These are phyloP conservation scores for Oryzias dopingdopingensis DNA, from an alignment of 2,797 vertebrate species.

Conservation along the genomic window DNA sequence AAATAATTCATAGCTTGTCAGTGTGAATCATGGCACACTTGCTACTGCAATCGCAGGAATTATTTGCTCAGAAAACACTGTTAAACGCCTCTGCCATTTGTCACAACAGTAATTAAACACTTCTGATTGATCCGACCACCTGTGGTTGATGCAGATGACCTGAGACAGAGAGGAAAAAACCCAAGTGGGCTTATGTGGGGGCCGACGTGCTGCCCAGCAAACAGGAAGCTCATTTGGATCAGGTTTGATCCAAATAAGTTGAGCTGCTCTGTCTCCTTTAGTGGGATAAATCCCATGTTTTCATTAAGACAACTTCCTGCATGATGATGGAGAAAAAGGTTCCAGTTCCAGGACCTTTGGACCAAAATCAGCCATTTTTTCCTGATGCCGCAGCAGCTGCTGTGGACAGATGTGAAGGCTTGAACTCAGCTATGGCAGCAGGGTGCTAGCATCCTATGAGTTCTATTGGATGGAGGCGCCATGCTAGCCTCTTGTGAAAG, in stretches of 20 bases:
- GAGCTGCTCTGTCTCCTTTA: not conserved
- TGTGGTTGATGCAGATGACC: conserved; percentile 43
- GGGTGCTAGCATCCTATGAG: no score
- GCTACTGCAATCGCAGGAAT: conserved; percentile 45
- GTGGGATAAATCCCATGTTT: no score
- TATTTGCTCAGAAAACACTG: conserved; percentile 52
- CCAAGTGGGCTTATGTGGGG: conserved; percentile 25
- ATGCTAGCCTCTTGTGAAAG: no score
- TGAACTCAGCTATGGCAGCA: no score
- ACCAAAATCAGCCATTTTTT: no score
- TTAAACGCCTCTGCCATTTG: conserved; percentile 56
- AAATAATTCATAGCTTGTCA: conserved; percentile 69
- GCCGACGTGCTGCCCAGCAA: conserved; percentile 20
- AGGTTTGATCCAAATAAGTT: not conserved
- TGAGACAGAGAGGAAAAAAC: conserved; percentile 35
- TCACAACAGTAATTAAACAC: conserved; percentile 65
- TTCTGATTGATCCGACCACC: conserved; percentile 56
- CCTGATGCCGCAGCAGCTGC: no score
- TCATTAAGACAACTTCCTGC: no score
- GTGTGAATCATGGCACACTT: conserved; percentile 51
- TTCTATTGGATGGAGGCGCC: no score
- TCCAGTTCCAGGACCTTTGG: no score
- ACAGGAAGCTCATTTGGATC: conserved; percentile 24
- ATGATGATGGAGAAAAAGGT: no score
- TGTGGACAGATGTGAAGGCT: no score